These are phyloP conservation scores for Melinaea marsaeus DNA, from an alignment of 2,888 invertebrate species.

Conservation along the genomic window DNA sequence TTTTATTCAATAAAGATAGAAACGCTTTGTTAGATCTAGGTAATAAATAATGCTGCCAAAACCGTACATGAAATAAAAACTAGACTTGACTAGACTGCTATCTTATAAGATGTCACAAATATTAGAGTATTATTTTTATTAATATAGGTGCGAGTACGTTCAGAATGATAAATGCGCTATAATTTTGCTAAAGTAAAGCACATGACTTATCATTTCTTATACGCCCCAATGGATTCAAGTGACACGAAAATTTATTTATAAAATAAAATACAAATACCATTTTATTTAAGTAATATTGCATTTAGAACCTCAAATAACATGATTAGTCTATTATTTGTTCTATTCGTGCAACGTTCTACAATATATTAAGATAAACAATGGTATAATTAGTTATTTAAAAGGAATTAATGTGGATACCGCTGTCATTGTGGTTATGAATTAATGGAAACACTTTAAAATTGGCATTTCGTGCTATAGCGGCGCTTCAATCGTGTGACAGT, in stretches of 20 bases:
- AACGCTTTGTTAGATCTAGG: neutral
- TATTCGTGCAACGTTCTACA: neutral
- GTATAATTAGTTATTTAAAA: slow-evolving; percentile 28
- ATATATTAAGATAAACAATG: slow-evolving; percentile 8
- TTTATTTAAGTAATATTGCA: too few relatives aligned
- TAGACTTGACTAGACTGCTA: slow-evolving; percentile 6
- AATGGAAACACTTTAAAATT: slow-evolving; percentile 40
- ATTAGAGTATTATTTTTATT: slow-evolving; percentile 12
- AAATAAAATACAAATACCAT: too few relatives aligned
- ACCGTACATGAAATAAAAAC: neutral
- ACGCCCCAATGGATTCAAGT: slow-evolving; percentile 7
- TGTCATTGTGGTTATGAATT: slow-evolving; percentile 35
- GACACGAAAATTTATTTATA: neutral
- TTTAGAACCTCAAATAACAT: too few relatives aligned
- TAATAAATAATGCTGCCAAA: slow-evolving; percentile 5
- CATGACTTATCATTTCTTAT: slow-evolving; percentile 5
- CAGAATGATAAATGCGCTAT: slow-evolving; percentile 12
- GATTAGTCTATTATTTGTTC: too few relatives aligned
- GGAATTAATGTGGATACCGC: slow-evolving; percentile 23
- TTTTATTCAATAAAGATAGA: neutral
- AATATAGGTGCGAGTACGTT: slow-evolving; percentile 7
- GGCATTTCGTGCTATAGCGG: slow-evolving; percentile 36
- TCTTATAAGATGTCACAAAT: slow-evolving; percentile 16
- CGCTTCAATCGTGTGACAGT: slow-evolving; percentile 54
- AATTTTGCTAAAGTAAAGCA: slow-evolving; percentile 10